Evolutionary conservation across 1,140 invertebrate genomes (phyloP).

Genomic region (Cecropterus lyciades): DNA sequence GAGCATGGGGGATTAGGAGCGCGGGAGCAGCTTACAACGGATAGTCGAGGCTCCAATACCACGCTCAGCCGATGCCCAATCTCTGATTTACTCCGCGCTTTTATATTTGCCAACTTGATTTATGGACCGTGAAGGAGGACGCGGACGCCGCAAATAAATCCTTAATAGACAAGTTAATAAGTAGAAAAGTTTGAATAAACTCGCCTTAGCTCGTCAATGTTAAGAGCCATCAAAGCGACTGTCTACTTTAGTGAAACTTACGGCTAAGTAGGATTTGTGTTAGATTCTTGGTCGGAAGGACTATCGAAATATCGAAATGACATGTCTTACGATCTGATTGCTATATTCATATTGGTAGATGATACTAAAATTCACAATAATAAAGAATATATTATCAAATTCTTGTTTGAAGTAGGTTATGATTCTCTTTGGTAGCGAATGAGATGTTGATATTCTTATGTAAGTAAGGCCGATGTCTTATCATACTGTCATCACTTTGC

Average conservation of each 20-base stretch:
- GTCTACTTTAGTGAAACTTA: slow-evolving; percentile 79
- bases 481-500: too few species aligned
- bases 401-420: too few species aligned
- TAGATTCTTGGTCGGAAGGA: slow-evolving; percentile 68
- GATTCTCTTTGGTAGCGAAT: too few species aligned
- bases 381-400: too few species aligned
- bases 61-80: slow-evolving; percentile 66
- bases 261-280: slow-evolving; percentile 79
- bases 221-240: slow-evolving; percentile 75
- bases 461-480: too few species aligned
- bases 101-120: slow-evolving; percentile 49
- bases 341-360: background rate
- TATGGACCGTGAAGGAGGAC: slow-evolving; percentile 46
- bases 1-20: slow-evolving; percentile 69
- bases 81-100: slow-evolving; percentile 45
- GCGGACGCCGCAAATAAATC: slow-evolving; percentile 57
- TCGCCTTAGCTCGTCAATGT: slow-evolving; percentile 70
- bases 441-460: too few species aligned
- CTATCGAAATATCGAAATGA: slow-evolving; percentile 47
- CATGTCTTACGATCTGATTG: background rate
- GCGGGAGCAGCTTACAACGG: slow-evolving; percentile 69
- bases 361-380: too few species aligned
- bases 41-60: slow-evolving; percentile 65
- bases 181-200: slow-evolving; percentile 78
- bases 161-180: slow-evolving; percentile 81